Conservation (phyloP, 2,797 vertebrate genomes). For the Falco biarmicus region DNA sequence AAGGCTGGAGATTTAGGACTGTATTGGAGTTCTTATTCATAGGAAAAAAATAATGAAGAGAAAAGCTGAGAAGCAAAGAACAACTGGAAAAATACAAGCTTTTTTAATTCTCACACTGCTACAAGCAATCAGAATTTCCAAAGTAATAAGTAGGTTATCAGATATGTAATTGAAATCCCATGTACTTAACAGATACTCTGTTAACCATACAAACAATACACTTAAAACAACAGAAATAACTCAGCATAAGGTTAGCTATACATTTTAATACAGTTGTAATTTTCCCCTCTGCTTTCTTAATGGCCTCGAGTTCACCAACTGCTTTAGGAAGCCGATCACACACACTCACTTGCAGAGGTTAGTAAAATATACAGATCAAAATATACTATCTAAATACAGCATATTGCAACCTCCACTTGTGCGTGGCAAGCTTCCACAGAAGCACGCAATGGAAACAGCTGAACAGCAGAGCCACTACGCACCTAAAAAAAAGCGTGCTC, state of each 20-base stretch:
- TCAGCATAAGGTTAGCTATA: not conserved
- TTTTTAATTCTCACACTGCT: not conserved
- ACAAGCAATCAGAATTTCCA: not conserved
- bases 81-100: not conserved
- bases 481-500: not conserved
- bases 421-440: not conserved
- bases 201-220: not conserved
- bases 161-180: not conserved
- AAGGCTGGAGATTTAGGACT: not conserved
- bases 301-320: not conserved
- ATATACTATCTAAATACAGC: not conserved
- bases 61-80: not conserved
- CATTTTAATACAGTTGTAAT: not conserved
- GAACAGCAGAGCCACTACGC: not conserved
- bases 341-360: not conserved
- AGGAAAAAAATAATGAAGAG: not conserved
- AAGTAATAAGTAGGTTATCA: not conserved
- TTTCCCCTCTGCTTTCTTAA: not conserved
- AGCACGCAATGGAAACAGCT: not conserved
- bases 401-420: not conserved
- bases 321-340: not conserved
- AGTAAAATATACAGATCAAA: not conserved
- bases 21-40: not conserved
- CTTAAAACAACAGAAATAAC: not conserved
- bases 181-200: not conserved